A percentile compares a stretch with the other conserved stretches of the same genome.
Evolutionary conservation across 2,797 vertebrate genomes (phyloP).

Genomic region (Takifugu rubripes): DNA sequence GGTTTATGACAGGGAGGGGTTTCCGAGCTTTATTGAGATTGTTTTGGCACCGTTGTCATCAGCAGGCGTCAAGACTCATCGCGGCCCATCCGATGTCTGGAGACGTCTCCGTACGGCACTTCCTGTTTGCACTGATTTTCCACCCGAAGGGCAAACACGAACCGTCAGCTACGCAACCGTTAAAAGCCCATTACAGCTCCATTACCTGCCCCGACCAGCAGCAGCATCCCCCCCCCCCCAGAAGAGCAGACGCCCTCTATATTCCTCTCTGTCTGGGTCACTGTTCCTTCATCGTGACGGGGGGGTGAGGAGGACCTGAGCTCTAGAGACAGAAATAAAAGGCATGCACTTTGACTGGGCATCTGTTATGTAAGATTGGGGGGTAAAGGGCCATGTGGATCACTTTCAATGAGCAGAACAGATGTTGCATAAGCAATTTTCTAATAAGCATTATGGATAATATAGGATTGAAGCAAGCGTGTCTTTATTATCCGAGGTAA

Average conservation of each 20-base stretch:
- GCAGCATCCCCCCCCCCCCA: constrained; percentile 25
- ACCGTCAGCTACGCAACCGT: constrained; percentile 47
- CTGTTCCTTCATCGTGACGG: constrained; percentile 28
- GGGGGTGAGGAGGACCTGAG: constrained; percentile 18
- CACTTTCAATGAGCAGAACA: too few species aligned
- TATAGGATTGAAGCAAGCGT: too few species aligned
- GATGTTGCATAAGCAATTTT: too few species aligned
- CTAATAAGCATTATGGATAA: too few species aligned
- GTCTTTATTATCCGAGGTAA: too few species aligned
- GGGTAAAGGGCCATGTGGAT: too few species aligned
- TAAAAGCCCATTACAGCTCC: constrained; percentile 75
- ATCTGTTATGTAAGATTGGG: too few species aligned
- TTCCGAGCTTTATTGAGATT: constrained; percentile 38
- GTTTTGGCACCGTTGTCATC: constrained; percentile 49
- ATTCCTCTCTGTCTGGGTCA: constrained; percentile 36
- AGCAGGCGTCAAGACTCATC: constrained; percentile 45
- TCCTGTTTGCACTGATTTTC: constrained; percentile 65
- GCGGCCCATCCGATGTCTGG: constrained; percentile 39
- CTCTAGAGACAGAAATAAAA: neutral
- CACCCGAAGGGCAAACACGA: constrained; percentile 66
- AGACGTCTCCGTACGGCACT: constrained; percentile 54
- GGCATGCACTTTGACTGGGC: too few species aligned
- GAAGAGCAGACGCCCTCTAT: constrained; percentile 37
- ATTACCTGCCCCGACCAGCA: constrained; percentile 58
- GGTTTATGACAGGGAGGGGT: constrained; percentile 45